Evolutionary conservation across 2,888 invertebrate genomes (phyloP).

Genomic region (Protodeltote pygarga): DNA sequence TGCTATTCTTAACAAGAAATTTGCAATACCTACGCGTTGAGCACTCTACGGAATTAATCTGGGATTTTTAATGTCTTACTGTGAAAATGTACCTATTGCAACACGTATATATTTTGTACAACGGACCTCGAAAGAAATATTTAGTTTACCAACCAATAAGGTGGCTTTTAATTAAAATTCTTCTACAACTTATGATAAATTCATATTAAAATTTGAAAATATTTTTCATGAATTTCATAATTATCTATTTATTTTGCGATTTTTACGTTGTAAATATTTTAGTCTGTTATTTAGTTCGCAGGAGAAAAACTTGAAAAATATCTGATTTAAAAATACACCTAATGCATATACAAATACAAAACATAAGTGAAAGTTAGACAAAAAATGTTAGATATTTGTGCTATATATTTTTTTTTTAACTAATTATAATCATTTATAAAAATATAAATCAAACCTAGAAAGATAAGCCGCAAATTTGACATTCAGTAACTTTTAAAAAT

Average conservation of each 20-base stretch:
- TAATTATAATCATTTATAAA: too few relatives aligned
- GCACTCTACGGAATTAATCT: conserved; percentile 33
- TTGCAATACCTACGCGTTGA: conserved; percentile 3
- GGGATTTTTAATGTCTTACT: conserved; percentile 11
- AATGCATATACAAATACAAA: too few relatives aligned
- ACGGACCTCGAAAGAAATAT: neutral
- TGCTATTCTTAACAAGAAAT: conserved; percentile 10
- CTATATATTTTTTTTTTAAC: too few relatives aligned
- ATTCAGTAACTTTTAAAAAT: neutral
- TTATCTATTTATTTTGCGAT: conserved; percentile 41
- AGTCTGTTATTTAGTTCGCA: too few relatives aligned
- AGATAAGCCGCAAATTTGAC: too few relatives aligned
- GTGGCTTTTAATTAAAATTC: conserved; percentile 13
- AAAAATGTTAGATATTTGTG: too few relatives aligned
- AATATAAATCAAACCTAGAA: too few relatives aligned
- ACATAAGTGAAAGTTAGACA: too few relatives aligned
- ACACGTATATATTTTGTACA: conserved; percentile 5
- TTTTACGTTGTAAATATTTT: too few relatives aligned
- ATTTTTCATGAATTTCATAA: conserved; percentile 51
- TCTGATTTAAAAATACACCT: too few relatives aligned
- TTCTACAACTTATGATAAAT: conserved; percentile 49
- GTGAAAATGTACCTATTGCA: conserved; percentile 15
- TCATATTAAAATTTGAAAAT: conserved; percentile 54
- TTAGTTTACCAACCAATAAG: conserved; percentile 3
- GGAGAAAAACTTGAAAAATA: too few relatives aligned